phyloP scores from a whole-genome alignment of 2,797 vertebrate genomes.

The Tympanoctomys barrerae region DNA sequence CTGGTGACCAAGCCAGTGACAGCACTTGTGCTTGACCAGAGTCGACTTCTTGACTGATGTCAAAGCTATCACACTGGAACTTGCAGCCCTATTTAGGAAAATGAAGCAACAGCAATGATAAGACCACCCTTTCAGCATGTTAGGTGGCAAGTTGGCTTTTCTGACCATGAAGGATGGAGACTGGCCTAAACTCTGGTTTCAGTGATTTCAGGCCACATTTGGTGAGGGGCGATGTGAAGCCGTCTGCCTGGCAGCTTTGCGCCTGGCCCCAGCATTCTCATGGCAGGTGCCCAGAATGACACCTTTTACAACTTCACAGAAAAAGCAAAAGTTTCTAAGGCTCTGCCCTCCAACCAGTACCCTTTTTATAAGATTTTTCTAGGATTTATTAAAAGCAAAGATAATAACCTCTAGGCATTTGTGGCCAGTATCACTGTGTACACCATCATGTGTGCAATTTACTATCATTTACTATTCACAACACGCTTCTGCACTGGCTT shows the following conservation, averaged over 20 bases:
- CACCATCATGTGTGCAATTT: rapidly evolving
- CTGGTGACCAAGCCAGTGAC: neutral
- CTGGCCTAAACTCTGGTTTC: slow-evolving; percentile 74
- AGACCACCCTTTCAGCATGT: slow-evolving; percentile 58
- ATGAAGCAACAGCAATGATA: slow-evolving; percentile 40
- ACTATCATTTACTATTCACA: neutral
- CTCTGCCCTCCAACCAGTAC: neutral
- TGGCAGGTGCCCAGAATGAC: neutral
- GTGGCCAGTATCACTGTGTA: neutral
- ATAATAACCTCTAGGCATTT: neutral
- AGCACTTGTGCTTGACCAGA: neutral
- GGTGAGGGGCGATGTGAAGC: neutral
- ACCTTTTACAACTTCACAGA: neutral
- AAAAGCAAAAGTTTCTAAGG: neutral
- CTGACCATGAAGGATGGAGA: slow-evolving; percentile 74
- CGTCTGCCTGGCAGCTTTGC: neutral
- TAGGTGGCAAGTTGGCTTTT: slow-evolving; percentile 57
- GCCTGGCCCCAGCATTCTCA: neutral
- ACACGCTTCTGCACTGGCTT: neutral
- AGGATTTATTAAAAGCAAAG: neutral
- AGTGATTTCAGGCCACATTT: slow-evolving; percentile 69
- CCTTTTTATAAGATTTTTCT: neutral
- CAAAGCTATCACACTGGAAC: slow-evolving; percentile 55
- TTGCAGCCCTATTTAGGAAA: slow-evolving; percentile 75
- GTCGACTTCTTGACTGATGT: slow-evolving; percentile 9